Evolutionary conservation across 2,888 invertebrate species (phyloP).

Genomic region (Ommatoiulus sabulosus): DNA sequence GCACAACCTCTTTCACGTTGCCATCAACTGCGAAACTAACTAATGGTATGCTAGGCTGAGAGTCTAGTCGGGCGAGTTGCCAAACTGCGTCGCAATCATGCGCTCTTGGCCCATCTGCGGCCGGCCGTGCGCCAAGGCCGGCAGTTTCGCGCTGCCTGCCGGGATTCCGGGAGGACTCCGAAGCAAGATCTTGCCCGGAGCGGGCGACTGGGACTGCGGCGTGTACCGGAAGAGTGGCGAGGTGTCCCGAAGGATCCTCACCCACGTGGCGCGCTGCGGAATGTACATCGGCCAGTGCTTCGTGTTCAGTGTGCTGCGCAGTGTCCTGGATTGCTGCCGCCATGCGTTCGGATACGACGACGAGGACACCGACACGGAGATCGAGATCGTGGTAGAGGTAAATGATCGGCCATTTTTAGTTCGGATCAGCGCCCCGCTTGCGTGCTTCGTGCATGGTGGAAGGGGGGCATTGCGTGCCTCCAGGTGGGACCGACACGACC

Average conservation of each 20-base stretch:
- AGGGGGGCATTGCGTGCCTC: no score
- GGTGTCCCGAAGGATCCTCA: background rate
- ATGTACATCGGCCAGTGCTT: slow-evolving; percentile 51
- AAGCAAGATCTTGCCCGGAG: background rate
- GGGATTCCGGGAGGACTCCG: background rate
- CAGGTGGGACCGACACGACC: no score
- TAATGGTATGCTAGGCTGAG: background rate
- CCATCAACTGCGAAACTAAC: no score
- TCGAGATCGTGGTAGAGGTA: slow-evolving; percentile 34
- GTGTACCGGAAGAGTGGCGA: background rate
- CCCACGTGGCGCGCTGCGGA: slow-evolving; percentile 26
- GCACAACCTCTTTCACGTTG: no score
- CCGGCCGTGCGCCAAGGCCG: background rate
- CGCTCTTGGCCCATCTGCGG: slow-evolving; percentile 50
- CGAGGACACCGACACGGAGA: background rate
- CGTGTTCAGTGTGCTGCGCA: slow-evolving; percentile 18
- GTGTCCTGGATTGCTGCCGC: slow-evolving; percentile 37
- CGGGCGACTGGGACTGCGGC: background rate
- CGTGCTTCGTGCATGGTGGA: no score
- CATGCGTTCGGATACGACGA: slow-evolving; percentile 45
- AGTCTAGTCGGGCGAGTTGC: background rate
- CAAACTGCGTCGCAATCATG: background rate
- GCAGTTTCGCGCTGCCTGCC: background rate
- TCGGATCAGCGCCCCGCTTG: no score
- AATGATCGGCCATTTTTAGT: background rate